Evolutionary conservation across 2,797 vertebrate genomes (phyloP), one percentile per base, ranked within the genome.

Genomic region (Melanotaenia maccullochi): DNA sequence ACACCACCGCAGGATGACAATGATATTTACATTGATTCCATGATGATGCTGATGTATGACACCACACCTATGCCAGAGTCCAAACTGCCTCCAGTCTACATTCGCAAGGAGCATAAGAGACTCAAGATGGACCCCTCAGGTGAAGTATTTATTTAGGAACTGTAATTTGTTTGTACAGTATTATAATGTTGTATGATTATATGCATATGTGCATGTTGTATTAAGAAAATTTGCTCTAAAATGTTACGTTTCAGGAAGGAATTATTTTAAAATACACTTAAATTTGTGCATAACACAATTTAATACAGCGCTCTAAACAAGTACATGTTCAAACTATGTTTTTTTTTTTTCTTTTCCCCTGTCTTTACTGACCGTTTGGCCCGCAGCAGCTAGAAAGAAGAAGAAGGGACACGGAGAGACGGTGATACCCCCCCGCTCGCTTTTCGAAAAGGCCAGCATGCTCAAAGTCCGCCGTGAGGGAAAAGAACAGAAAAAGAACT

Each of bases 41-140:
- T 97, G 56, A 97, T 97, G 94, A 97, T 97, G 88, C 93, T 98
- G 67, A 97, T 97, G 96, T 98, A 97, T 67, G 97, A 98, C 86
- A 93, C 93, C 42, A 93, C 93, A 1, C 96, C 96, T 4, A 96
- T 98, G 90, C 96, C 95, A 0, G 97, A 98, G 80, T 95, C 96
- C 55, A 97, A 97, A 68, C 86, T 98, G 64, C 97, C 97, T 18
- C 96, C 97, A 0, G 89, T 98, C 38, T 98, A 97, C 2, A 85
- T 97, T 61, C 95, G 97, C 79, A 98, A 97, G 85, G 97, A 97
- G 74, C 96, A 96, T 55, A 98, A 97, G 83, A 93, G 96, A 52
- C 95, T 96, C 76, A 97, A 97, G 90, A 94, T 97, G 89, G 97
- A 98, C 73, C 94, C 94, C 0, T 95, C 95, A 73, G 95, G 97